These are phyloP conservation scores for Cirrhinus mrigala DNA, from an alignment of 2,797 vertebrate genomes.

Conservation along the genomic window DNA sequence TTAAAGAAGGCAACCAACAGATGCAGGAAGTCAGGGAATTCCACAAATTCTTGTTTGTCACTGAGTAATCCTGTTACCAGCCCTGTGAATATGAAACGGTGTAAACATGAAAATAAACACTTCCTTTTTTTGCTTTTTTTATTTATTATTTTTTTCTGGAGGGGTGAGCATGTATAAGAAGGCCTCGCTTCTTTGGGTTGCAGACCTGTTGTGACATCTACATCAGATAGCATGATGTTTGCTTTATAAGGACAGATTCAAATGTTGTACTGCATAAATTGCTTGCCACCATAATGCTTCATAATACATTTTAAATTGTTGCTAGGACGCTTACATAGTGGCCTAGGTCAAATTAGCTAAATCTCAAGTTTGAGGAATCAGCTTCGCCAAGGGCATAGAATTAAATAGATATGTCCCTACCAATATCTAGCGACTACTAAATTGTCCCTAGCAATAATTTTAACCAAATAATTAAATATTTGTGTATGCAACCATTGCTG, in stretches of 20 bases:
- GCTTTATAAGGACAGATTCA: conserved; percentile 67
- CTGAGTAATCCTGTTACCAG: conserved; percentile 86
- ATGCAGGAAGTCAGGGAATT: conserved; percentile 82
- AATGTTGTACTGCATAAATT: neutral
- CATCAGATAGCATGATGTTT: conserved; percentile 57
- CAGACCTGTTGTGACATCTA: conserved; percentile 57
- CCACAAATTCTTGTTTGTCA: conserved; percentile 83
- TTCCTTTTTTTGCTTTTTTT: conserved; percentile 65
- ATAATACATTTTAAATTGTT: neutral
- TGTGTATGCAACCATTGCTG: no score
- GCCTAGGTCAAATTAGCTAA: neutral
- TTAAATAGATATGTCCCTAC: no score
- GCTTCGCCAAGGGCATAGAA: no score
- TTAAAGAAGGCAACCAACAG: conserved; percentile 74
- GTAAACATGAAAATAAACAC: conserved; percentile 81
- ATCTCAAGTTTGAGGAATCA: neutral
- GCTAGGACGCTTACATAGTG: neutral
- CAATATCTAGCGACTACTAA: no score
- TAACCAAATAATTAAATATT: no score
- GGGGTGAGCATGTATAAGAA: conserved; percentile 71
- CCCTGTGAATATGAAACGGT: conserved; percentile 78
- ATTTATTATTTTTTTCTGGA: conserved; percentile 68
- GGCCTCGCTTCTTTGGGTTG: conserved; percentile 74
- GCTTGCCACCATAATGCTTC: neutral
- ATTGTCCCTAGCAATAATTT: no score